These are phyloP conservation scores for Calyptomena viridis DNA, from an alignment of 2,113 vertebrate genomes.

Conservation along the genomic window DNA sequence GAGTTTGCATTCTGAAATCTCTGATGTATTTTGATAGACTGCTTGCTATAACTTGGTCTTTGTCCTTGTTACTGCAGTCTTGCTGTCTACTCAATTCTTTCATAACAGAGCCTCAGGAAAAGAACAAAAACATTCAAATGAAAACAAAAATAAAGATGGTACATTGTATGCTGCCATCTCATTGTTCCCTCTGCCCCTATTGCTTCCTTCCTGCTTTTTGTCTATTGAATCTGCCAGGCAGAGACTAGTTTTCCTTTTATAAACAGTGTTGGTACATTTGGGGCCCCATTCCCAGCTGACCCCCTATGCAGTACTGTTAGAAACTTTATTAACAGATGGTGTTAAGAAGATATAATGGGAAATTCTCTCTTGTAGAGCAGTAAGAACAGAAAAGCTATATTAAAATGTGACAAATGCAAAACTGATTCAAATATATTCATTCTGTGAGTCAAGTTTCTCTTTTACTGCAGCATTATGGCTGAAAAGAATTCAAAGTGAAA, in stretches of 20 bases:
- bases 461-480: neutral
- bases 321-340: neutral
- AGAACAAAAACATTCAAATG: neutral
- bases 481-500: neutral
- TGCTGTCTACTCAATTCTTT: constrained; percentile 15
- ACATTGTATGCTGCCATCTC: neutral
- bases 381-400: neutral
- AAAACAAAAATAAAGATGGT: neutral
- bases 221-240: neutral
- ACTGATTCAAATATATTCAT: neutral
- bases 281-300: neutral
- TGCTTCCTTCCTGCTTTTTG: neutral
- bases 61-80: neutral
- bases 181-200: neutral
- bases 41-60: neutral
- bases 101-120: constrained; percentile 26
- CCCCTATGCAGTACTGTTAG: neutral
- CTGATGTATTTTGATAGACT: constrained; percentile 13
- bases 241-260: neutral
- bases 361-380: neutral
- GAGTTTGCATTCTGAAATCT: neutral
- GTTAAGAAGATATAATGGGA: neutral
- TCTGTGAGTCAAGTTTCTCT: neutral
- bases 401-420: neutral
- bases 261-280: neutral